Base-by-base conservation (phyloP, 2,797 vertebrate genomes). In the Phrynocephalus guinanensis region DNA sequence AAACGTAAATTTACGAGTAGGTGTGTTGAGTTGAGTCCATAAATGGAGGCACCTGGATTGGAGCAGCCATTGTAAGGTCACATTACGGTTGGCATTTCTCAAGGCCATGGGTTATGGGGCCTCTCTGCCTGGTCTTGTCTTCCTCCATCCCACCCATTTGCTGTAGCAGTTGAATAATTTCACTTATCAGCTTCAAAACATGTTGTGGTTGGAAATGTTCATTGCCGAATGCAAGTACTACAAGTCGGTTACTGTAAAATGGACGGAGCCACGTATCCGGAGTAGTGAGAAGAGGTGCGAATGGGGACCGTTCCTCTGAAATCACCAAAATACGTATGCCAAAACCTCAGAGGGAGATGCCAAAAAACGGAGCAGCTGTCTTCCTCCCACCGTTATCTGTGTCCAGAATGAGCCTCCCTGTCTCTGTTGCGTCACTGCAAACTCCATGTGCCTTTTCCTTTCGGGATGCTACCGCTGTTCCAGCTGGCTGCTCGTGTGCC, bases 381-480 rank as follows among this genome's bases (percentile, higher is more conserved):
- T 28, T 13, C 10, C 20, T 20, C 11, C 52, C 26, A 52, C 6
- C 48, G 20, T 72, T 18, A 24, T 28, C 22, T 24, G 66, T 15
- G 18, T 50, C 44, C 38, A 28, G 70, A 28, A 10, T 30, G 24
- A 50, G 7, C 1, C 8, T n/a, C n/a, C 30, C 33, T 24, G 7
- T 86, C 16, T 44, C 24, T 38, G 2, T 60, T 86, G 28, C 20
- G 7, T 67, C 26, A 18, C 6, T 2, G 33, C 13, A 24, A 44
- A 16, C 52, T 77, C 22, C 48, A 9, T 24, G 63, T 70, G 9
- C 33, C 63, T n/a, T 44, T 44, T 52, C 18, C 10, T 18, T 83
- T 68, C 13, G 83, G 63, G 80, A 30, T 18, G 44, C 11, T 11
- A 10, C 56, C 90, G 91, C 72, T 82, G 48, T 91, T 84, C 84